phyloP scores from a whole-genome alignment of 2,888 invertebrate species.

The Monochamus alternatus region DNA sequence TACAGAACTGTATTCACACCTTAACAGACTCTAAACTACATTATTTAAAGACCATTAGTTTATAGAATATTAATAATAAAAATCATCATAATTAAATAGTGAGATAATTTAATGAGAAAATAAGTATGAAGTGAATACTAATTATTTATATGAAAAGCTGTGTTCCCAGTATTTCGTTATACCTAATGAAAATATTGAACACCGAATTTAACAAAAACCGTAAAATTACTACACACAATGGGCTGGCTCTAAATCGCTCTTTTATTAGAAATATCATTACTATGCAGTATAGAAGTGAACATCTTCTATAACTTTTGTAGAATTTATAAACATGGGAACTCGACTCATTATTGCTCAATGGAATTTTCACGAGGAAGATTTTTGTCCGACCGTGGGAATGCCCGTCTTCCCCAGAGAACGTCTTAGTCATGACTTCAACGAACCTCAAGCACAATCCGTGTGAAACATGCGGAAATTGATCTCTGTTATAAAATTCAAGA shows the following conservation, averaged over 20 bases:
- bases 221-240: constrained; percentile 13
- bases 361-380: constrained; percentile 5
- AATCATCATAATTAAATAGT: no score
- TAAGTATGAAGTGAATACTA: no score
- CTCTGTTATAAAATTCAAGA: neutral
- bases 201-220: neutral
- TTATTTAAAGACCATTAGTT: no score
- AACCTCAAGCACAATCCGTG: neutral
- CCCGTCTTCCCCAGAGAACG: constrained; percentile 1
- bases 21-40: no score
- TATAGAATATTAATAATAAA: no score
- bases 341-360: neutral
- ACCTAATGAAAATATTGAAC: no score
- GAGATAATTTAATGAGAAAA: no score
- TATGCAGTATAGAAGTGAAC: constrained; percentile 7
- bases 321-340: constrained; percentile 19
- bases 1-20: no score
- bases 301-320: neutral
- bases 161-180: no score
- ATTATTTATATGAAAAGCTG: no score
- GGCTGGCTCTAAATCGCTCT: neutral
- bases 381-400: neutral
- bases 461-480: neutral
- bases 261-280: constrained; percentile 5
- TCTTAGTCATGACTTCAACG: neutral